Base-by-base conservation (phyloP, 2,888 invertebrate species). In the Chaetogeoica ovagalla region DNA sequence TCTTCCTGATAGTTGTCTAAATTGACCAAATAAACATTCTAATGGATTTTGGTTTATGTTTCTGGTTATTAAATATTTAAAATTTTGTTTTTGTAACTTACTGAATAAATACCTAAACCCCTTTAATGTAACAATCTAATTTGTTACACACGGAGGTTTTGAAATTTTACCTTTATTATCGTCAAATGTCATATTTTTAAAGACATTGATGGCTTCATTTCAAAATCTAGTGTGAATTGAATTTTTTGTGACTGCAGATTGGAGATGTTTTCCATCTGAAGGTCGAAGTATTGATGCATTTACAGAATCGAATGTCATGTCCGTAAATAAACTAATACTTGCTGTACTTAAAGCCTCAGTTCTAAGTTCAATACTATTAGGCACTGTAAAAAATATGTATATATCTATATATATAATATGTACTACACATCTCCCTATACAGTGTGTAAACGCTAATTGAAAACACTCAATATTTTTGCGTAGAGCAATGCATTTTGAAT, bases 281-380 rank as follows among this genome's bases (percentile, higher is more conserved):
- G 65, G 19, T 23, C 65, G 39, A 19, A 39, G 19, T 19, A 19
- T 19, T 23, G 9, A 23, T 0, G 19, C 39, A 39, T 62, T 30
- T 62, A 62, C 62, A 62, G 60, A 62, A n/a, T 62, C 30, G 13
- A 62, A 62, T 13, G n/a, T 11, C 39, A 65, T 65, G 19, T 65
- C 65, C 39, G 39, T 65, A 65, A 65, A 65, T 39, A 39, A 65
- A 39, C 39, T 19, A n/a, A 65, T 39, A 21, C n/a, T 21, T 65
- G 65, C 19, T 23, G 65, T 65, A 0, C 65, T 19, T 23, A 65
- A 11, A n/a, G 65, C 65, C 7, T 65, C 21, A 23, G 1, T 21
- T 9, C 65, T n/a, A 21, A 39, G 39, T 39, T 39, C 21, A 19
- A 39, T 65, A 39, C 21, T 39, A 65, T 65, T 21, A n/a, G 65